Conservation (phyloP, 2,113 vertebrate genomes). For the Ranitomeya variabilis region DNA sequence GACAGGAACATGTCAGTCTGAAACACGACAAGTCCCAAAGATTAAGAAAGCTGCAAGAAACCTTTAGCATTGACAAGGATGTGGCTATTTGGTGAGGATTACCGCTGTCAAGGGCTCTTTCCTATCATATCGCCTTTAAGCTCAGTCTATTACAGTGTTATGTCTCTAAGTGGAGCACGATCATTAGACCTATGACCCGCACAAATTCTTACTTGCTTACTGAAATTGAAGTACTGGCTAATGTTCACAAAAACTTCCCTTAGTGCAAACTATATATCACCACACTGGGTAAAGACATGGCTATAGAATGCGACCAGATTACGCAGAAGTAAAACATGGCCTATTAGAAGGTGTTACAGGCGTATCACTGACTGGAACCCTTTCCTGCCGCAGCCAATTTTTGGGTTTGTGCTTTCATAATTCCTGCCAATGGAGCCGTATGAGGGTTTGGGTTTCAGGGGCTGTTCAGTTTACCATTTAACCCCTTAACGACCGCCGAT, state of each 20-base stretch:
- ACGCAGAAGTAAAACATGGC: too few relatives aligned
- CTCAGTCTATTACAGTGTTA: too few relatives aligned
- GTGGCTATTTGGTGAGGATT: background rate
- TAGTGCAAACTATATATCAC: background rate
- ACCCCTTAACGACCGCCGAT: too few relatives aligned
- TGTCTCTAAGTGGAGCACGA: background rate
- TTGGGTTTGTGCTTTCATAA: too few relatives aligned
- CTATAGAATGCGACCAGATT: too few relatives aligned
- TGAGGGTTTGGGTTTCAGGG: too few relatives aligned
- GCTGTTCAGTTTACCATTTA: too few relatives aligned
- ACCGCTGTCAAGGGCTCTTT: background rate
- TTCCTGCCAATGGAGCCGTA: too few relatives aligned
- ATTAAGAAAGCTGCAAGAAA: background rate
- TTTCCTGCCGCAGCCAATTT: too few relatives aligned
- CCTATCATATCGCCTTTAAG: background rate
- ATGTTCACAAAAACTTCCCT: background rate
- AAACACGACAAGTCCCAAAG: background rate
- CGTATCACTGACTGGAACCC: too few relatives aligned
- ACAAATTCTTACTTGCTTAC: background rate
- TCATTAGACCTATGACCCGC: background rate
- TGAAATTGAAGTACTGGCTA: background rate
- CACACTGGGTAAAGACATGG: too few relatives aligned
- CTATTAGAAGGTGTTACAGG: too few relatives aligned
- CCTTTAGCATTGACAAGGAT: background rate
- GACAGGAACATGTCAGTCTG: background rate